Evolutionary conservation across 2,888 invertebrate genomes (phyloP).

Genomic region (Melinopterus prodromus): DNA sequence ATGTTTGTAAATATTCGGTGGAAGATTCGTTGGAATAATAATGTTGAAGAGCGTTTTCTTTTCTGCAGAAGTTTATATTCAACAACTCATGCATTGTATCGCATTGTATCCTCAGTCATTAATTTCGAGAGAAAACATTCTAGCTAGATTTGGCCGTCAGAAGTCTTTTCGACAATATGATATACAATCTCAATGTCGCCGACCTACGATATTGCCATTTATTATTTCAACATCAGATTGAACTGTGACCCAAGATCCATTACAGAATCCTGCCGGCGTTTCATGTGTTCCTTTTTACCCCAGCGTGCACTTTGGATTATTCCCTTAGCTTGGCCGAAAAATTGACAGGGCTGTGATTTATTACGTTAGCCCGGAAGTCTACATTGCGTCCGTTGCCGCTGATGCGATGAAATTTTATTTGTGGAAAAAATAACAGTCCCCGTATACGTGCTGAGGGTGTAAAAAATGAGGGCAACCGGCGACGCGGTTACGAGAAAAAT

Average conservation of each 20-base stretch:
- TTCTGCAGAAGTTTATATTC: too few species aligned
- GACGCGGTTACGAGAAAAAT: neutral
- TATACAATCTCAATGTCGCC: neutral
- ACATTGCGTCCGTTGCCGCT: neutral
- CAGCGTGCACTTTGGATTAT: neutral
- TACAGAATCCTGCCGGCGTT: neutral
- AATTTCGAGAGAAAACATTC: neutral
- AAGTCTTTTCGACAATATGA: neutral
- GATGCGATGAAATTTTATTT: neutral
- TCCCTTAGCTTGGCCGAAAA: slow-evolving; percentile 4
- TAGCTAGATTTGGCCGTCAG: neutral
- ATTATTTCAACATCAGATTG: neutral
- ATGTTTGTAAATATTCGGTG: too few species aligned
- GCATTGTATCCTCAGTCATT: too few species aligned
- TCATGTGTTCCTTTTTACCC: neutral
- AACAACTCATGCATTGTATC: too few species aligned
- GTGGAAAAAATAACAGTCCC: neutral
- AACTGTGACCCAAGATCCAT: neutral
- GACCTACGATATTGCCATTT: neutral
- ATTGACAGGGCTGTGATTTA: neutral
- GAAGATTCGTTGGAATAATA: too few species aligned
- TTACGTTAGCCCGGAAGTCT: neutral
- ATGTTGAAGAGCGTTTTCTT: too few species aligned
- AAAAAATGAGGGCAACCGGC: neutral
- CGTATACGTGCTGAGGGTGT: neutral